A percentile compares a stretch with the other conserved stretches of the same genome.
Conservation (phyloP, 2,113 vertebrate species). For the Oreocharis arfaki region DNA sequence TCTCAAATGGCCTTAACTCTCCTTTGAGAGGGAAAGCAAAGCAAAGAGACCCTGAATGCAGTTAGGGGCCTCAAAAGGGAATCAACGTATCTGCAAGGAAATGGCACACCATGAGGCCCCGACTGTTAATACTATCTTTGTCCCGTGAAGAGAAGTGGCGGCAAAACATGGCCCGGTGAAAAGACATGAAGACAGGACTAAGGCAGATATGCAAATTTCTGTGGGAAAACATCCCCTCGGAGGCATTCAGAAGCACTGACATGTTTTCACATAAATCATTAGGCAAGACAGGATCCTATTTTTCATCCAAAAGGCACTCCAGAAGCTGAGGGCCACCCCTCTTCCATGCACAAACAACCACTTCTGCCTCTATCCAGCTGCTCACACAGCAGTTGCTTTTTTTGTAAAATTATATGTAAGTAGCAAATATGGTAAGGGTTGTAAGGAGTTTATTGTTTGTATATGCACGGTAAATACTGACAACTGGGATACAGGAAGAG, state of each 20-base stretch:
- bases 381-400: neutral
- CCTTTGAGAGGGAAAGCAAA: neutral
- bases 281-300: neutral
- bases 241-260: neutral
- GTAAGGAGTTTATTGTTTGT: neutral
- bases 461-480: neutral
- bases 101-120: neutral
- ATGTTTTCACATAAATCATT: slow-evolving; percentile 35
- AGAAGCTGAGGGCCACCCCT: neutral
- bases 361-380: neutral
- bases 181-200: neutral
- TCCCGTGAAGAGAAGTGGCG: neutral
- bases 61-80: neutral
- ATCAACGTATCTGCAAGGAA: neutral
- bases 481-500: neutral
- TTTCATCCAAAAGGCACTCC: neutral
- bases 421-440: neutral
- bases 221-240: neutral
- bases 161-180: neutral
- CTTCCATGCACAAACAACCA: neutral
- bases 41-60: neutral
- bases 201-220: slow-evolving; percentile 23
- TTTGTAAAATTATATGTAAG: neutral
- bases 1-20: neutral
- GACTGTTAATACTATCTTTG: neutral